Base-by-base conservation (phyloP, 2,113 vertebrate species). In the Excalfactoria chinensis region DNA sequence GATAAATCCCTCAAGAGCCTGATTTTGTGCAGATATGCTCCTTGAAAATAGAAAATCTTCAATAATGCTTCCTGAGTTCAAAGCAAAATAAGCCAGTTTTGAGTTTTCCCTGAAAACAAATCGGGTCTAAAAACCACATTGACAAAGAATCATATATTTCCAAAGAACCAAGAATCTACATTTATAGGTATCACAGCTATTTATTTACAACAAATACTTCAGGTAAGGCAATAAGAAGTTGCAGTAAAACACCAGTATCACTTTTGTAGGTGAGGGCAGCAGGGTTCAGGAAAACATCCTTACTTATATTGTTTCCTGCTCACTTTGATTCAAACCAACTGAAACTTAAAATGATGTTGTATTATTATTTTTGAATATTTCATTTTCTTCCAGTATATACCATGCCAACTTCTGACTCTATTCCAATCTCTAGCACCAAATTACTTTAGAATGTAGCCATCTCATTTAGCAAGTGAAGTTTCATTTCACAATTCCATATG, bases 401-500 rank as follows among this genome's bases (percentile, higher is more conserved):
- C 32, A 14, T 88, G 21, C 28, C 48, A 66, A 17, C 13, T 89
- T 64, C 56, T 67, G 72, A 60, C 63, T 90, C 13, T 79, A 8
- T 56, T 80, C 56, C 51, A 92, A 64, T 71, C 9, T 62, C 48
- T 13, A 28, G 11, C 22, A 43, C 13, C 40, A 83, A 73, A 79
- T 83, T 70, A 53, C 49, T 86, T 93, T 75, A 88, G 32, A 73
- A 83, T 51, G n/a, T 37, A 20, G 7, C 15, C 43, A 6, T 32
- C 6, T 64, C 25, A 60, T 88, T 90, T 69, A 60, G 73, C 86
- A 90, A 67, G 28, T 5, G 20, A 77, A 26, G 37, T 18, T 90
- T 74, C 60, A 21, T 83, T 88, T 88, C 51, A 80, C 60, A 82
- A 34, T 40, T 89, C 53, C 48, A 68, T 34, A 86, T 46, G n/a